Base-by-base conservation (phyloP, 2,888 invertebrate genomes). In the Synergus japonicus region DNA sequence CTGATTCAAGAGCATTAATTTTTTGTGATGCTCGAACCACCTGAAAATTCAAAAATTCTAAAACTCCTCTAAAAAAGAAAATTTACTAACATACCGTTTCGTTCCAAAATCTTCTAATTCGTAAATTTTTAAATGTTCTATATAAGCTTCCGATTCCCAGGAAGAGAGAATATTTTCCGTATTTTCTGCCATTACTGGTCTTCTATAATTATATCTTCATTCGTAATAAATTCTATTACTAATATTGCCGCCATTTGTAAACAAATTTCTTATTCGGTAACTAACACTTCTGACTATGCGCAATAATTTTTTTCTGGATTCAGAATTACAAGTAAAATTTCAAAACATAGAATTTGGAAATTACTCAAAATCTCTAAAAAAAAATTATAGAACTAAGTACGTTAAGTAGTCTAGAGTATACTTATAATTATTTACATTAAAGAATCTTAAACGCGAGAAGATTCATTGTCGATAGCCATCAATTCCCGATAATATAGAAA, bases 1-100 rank as follows among this genome's bases (percentile, higher is more conserved):
- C 92, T 98, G 97, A 88, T 97, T 97, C 13, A 98, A 91, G 91
- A 97, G 96, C 88, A 97, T 96, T 10, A 98, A 91, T 87, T 96
- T 94, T 89, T 97, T 95, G 89, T 98, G 98, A 92, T 95, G 95
- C 86, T 96, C 96, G 69, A 97, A 92, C 97, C 97, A 97, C 77
- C 96, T 96, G 82, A 85, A 91, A 85, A 76, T 18, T 46, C 58
- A 64, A 43, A 15, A 37, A 78, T 43, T 73, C 12, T 58, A 29
- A 5, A 54, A 54, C 12, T 54, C 5, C n/a, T 15, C 7, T 49
- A 5, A 15, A 5, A 15, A 5, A 15, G 44, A 73, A 37, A 49
- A 78, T 78, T 65, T 58, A 76, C 46, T 46, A 43, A 64, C 78
- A 82, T 84, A 94, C 94, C 92, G 90, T 86, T 93, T 93, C 76